These are phyloP conservation scores for Pachliopta kotzebuea DNA, from an alignment of 2,888 invertebrate species.

Conservation along the genomic window DNA sequence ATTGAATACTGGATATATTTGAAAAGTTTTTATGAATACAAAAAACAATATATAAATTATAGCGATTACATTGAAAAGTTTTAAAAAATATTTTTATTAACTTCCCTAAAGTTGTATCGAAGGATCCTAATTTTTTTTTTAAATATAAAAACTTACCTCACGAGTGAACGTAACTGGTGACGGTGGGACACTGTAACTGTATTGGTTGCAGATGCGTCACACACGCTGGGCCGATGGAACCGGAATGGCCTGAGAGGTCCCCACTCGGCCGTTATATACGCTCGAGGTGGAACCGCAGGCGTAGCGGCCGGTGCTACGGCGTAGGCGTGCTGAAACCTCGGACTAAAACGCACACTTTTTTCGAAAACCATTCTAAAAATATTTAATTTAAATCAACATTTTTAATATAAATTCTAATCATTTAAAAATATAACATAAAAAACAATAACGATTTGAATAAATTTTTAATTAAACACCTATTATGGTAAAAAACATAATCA, in stretches of 20 bases:
- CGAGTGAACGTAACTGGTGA: conserved; percentile 48
- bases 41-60: neutral
- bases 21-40: too few relatives aligned
- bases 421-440: neutral
- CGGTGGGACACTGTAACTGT: conserved; percentile 43
- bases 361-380: conserved; percentile 9
- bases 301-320: conserved; percentile 60
- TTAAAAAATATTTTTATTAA: neutral
- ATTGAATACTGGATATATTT: too few relatives aligned
- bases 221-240: conserved; percentile 53
- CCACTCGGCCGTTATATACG: conserved; percentile 55
- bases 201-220: conserved; percentile 47
- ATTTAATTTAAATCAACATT: conserved; percentile 19
- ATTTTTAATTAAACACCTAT: too few relatives aligned
- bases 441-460: too few relatives aligned
- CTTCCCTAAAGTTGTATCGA: neutral
- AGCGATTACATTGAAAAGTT: neutral
- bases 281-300: conserved; percentile 38
- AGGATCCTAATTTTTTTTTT: neutral
- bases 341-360: conserved; percentile 46
- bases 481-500: too few relatives aligned
- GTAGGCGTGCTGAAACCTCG: conserved; percentile 72
- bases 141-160: conserved; percentile 55
- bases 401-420: neutral
- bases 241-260: conserved; percentile 55